A percentile compares a stretch with the other conserved stretches of the same genome.
Evolutionary conservation across 2,797 vertebrate species (phyloP).

Genomic region (Enteromius fasciolatus): DNA sequence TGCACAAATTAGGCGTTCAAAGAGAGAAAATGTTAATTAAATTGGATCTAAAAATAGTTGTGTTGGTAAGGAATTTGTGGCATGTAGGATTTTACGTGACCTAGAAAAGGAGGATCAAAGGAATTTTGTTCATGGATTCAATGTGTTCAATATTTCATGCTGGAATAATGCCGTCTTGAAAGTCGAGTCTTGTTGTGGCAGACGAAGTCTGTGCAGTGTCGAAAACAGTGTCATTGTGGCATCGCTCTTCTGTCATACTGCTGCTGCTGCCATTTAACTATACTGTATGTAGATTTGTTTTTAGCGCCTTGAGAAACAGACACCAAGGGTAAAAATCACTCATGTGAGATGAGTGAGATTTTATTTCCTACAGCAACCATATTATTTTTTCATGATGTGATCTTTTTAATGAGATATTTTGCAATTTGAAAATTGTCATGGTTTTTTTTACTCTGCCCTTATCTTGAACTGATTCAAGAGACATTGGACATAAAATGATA

Average conservation of each 20-base stretch:
- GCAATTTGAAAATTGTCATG: constrained; percentile 38
- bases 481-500: neutral
- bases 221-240: neutral
- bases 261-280: constrained; percentile 13
- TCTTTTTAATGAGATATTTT: constrained; percentile 52
- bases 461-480: constrained; percentile 10
- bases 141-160: constrained; percentile 62
- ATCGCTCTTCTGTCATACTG: neutral
- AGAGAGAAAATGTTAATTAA: constrained; percentile 59
- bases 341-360: neutral
- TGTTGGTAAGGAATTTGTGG: constrained; percentile 55
- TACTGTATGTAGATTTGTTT: constrained; percentile 26
- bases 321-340: neutral
- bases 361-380: constrained; percentile 37
- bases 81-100: constrained; percentile 51
- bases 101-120: constrained; percentile 65
- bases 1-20: constrained; percentile 52
- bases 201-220: constrained; percentile 5
- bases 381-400: constrained; percentile 55
- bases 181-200: constrained; percentile 28
- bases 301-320: constrained; percentile 14
- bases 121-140: constrained; percentile 59
- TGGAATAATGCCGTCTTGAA: constrained; percentile 43
- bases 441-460: neutral
- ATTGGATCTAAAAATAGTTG: constrained; percentile 57